phyloP scores from a whole-genome alignment of 2,797 vertebrate genomes.

The Danio aesculapii region DNA sequence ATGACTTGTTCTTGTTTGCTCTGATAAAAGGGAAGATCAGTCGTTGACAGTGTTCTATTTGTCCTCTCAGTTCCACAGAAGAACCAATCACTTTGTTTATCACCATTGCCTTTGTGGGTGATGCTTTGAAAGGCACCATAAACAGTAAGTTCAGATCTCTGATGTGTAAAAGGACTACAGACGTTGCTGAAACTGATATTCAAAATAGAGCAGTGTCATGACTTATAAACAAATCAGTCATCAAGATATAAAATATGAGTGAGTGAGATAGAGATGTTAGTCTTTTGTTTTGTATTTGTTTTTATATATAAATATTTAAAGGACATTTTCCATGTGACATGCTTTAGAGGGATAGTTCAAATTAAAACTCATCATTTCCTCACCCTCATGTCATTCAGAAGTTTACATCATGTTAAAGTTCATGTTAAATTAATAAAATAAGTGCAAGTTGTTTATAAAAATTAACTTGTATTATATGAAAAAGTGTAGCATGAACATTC shows the following conservation, averaged over 20 bases:
- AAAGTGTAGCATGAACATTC: neutral
- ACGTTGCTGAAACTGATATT: neutral
- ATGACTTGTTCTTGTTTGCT: slow-evolving; percentile 57
- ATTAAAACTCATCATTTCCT: neutral
- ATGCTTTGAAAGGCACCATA: slow-evolving; percentile 91
- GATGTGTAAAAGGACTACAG: slow-evolving; percentile 15
- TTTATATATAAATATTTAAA: neutral
- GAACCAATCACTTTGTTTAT: slow-evolving; percentile 97
- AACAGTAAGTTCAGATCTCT: slow-evolving; percentile 85
- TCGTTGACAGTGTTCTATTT: slow-evolving; percentile 22
- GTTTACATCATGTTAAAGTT: too few species aligned
- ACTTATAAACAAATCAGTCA: slow-evolving; percentile 50
- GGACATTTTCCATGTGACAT: neutral
- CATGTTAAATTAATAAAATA: too few species aligned
- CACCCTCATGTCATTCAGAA: neutral
- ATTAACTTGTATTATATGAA: neutral
- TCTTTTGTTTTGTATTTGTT: neutral
- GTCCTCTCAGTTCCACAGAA: slow-evolving; percentile 87
- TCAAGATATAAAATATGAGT: slow-evolving; percentile 32
- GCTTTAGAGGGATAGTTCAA: neutral
- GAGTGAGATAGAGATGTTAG: neutral
- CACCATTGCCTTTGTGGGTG: slow-evolving; percentile 91
- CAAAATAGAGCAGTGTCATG: neutral
- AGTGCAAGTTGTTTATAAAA: neutral
- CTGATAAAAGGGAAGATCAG: slow-evolving; percentile 55